Base-by-base conservation (phyloP, 35 echinoderm and acorn worm species). In the Amphiura filiformis region DNA sequence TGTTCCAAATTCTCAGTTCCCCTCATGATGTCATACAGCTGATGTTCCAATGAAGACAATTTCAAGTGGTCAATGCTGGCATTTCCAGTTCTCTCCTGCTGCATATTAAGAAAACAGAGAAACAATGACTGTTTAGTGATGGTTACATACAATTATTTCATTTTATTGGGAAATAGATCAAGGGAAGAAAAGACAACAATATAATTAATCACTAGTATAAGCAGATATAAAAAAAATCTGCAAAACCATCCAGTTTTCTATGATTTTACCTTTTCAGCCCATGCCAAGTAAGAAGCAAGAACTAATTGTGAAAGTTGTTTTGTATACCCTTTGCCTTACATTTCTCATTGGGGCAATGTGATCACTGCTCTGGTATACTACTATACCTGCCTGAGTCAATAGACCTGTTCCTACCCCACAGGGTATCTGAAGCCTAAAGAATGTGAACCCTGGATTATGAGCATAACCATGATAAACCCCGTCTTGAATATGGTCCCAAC, bases 1-100 rank as follows among this genome's bases (percentile, higher is more conserved):
- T 82, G 86, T 37, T 93, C 86, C 81, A 88, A 82, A 34, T 85
- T 52, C 35, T 93, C 91, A 33, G 91, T 81, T 36, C 91, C 86
- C n/a, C 86, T 64, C 91, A 93, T 93, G 49, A 93, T 93, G 76
- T 93, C 91, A 88, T 88, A 84, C 35, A 93, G 56, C 78, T 93
- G 91, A 79, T 93, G 91, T 39, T 93, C 91, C 56, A 93, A 76
- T 28, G 91, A 93, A n/a, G 91, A 87, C 39, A 93, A 38, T 79
- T 93, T 93, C 79, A 93, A 39, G 39, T 81, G 91, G 38, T 93
- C 89, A 83, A 91, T 52, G 32, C 76, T 76, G 22, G 89, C 38
- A 75, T 84, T 91, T n/a, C 86, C 86, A 57, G 86, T 37, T 56
- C 81, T 77, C 41, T 93, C 86, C 80, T 88, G 39, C 39, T 83